Percentiles rank a stretch among this genome's conserved stretches.
phyloP scores from a whole-genome alignment of 1,140 invertebrate genomes.

The Nymphalis io region DNA sequence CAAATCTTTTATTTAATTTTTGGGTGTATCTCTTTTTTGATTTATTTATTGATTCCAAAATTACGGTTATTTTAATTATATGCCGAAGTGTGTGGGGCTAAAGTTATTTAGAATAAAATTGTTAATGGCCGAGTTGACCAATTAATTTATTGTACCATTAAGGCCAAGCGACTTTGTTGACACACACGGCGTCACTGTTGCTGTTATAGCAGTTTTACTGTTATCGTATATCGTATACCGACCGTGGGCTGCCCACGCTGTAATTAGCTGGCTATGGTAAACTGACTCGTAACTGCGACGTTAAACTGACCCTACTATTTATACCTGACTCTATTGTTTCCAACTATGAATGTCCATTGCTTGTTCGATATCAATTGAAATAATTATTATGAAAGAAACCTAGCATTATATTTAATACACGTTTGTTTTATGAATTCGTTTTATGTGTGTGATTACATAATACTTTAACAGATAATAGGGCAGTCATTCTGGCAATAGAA shows the following conservation, averaged over 20 bases:
- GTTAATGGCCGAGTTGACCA: conserved; percentile 40
- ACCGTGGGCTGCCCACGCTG: conserved; percentile 45
- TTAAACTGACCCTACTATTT: conserved; percentile 30
- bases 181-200: conserved; percentile 55
- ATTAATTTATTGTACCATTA: conserved; percentile 56
- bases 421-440: background rate
- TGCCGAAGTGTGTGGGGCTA: background rate
- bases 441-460: conserved; percentile 23
- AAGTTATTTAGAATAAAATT: conserved; percentile 15
- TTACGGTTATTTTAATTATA: background rate
- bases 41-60: background rate
- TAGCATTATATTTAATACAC: conserved; percentile 35
- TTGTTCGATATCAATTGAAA: background rate
- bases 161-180: conserved; percentile 62
- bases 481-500: conserved; percentile 54
- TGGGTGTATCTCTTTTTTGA: background rate
- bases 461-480: conserved; percentile 50
- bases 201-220: conserved; percentile 74
- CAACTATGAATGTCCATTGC: conserved; percentile 18
- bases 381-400: conserved; percentile 14
- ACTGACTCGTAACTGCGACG: conserved; percentile 50
- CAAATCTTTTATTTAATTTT: background rate
- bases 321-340: conserved; percentile 7
- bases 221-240: conserved; percentile 73
- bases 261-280: conserved; percentile 68